Evolutionary conservation across 2,113 vertebrate species (phyloP), one percentile per base, ranked within the genome.

Genomic region (Corvus cornix): DNA sequence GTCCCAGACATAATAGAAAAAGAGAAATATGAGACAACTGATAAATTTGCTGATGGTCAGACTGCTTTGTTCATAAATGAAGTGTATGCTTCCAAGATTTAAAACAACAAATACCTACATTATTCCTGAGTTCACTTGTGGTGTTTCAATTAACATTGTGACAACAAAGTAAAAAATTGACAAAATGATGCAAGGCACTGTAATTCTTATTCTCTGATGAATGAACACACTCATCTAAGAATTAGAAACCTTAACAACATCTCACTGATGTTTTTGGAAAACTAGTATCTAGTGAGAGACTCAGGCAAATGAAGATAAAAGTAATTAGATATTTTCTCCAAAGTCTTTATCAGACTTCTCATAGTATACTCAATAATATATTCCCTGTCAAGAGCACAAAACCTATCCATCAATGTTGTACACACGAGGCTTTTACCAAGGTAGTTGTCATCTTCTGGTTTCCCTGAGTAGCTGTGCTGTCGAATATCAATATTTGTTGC

Each of bases 391-490:
- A 77, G 26, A 81, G 8, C 49, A 91, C 26, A 94, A 41, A 33
- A 95, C n/a, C 20, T 67, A 41, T 76, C 44, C 28, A 78, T 19
- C 51, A 52, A 9, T 88, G 44, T 31, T 84, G 31, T 48, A 84
- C 35, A 87, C 48, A 77, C 46, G 30, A 96, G 80, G 64, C 43
- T 96, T 98, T 98, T 98, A 99, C 99, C 99, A 91, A 99, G 99
- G 97, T 99, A 99, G 98, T 98, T 99, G 98, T 99, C 99, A 96
- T 99, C 99, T 96, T 99, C 99, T 87, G 99, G 98, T 89, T 98
- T 99, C 91, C 99, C 99, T 79, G 99, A 99, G 97, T 99, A 99
- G 98, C 99, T 99, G 98, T 99, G 98, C 96, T 99, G 99, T 81
- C 68, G 98, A 97, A 99, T 97, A 83, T 99, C 99, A 92, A 99